Evolutionary conservation across 2,113 vertebrate genomes (phyloP), one percentile per base, ranked within the genome.

Genomic region (Thunnus maccoyii): DNA sequence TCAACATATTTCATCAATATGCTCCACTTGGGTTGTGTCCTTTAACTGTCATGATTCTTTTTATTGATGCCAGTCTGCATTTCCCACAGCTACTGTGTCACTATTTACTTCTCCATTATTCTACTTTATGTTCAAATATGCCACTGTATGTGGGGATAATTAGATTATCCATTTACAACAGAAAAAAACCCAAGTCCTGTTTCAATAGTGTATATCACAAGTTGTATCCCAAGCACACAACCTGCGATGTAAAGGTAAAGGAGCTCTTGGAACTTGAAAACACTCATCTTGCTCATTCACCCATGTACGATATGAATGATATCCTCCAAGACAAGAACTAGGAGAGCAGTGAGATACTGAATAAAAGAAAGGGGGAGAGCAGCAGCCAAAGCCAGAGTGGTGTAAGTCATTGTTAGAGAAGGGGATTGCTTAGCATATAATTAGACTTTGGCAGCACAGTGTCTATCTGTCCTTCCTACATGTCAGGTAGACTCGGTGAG

Each of bases 101-200:
- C 27, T 66, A 84, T 66, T 27, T 62, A 84, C 52, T 63, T 48
- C 72, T 80, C 48, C 72, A 78, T 81, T 75, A 75, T 76, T 86
- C 36, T 66, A 44, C 47, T 84, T 78, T 48, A 75, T 64, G 77
- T 68, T 11, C 70, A 62, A 65, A 78, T 76, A n/a, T 51, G 50
- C 74, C 69, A 60, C 61, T 36, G 54, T 7, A n/a, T 6, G 51
- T 55, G 58, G 44, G 1, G 3, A 55, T 54, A 76, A 84, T 71
- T 54, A 86, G 68, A 50, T 22, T 70, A 22, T 50, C 47, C 8
- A 25, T 41, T 64, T 61, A 10, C 12, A 25, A 67, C 4, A 30
- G n/a, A 74, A 73, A 72, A 74, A 73, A 76, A 44, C 12, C 2
- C 22, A 22, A 54, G 62, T 58, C 6, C 22, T 1, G 20, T 60